Evolutionary conservation across 2,888 invertebrate genomes (phyloP), one percentile per base, ranked within the genome.

Genomic region (Neoitamus cyanurus): DNA sequence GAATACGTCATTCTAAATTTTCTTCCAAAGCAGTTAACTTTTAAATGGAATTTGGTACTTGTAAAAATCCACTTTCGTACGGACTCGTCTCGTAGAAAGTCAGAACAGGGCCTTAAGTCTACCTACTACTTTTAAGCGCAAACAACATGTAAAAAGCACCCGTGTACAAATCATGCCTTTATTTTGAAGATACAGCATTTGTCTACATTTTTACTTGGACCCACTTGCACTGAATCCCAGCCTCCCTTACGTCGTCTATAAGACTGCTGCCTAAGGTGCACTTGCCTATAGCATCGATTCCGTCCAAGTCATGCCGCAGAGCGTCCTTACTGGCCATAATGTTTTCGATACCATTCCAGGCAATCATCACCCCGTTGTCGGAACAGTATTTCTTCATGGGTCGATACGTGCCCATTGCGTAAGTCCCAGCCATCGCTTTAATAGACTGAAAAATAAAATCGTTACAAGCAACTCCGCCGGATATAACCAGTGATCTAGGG

Each of bases 311-410:
- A 78, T 68, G 13, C 70, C 84, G 70, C 75, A 84, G 72, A 70
- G 78, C 86, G 20, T 48, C 31, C n/a, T 69, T 15, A n/a, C 15
- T 37, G 1, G 36, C 28, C 20, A 82, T 13, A 80, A 37, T 70
- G 72, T 94, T 95, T 91, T 99, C 98, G 82, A 98, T 92, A 7
- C 97, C 99, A 93, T 98, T 98, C 98, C 99, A 99, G 20, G 99
- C 99, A 88, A 99, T 97, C 99, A 99, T 99, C 37, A 98, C 94
- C 6, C 99, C 99, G 93, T 99, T 99, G 90, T 99, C 99, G 0
- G 98, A 98, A 90, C 99, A 99, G 9, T 98, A 93, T 88, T 93
- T 93, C 28, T 95, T 94, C 2, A 97, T 96, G 13, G 99, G 98
- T 84, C 96, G 93, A 84, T 94, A 92, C 3, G 97, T 92, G 88